These are phyloP conservation scores for Lathronympha strigana DNA, from an alignment of 2,888 invertebrate genomes.

Conservation along the genomic window DNA sequence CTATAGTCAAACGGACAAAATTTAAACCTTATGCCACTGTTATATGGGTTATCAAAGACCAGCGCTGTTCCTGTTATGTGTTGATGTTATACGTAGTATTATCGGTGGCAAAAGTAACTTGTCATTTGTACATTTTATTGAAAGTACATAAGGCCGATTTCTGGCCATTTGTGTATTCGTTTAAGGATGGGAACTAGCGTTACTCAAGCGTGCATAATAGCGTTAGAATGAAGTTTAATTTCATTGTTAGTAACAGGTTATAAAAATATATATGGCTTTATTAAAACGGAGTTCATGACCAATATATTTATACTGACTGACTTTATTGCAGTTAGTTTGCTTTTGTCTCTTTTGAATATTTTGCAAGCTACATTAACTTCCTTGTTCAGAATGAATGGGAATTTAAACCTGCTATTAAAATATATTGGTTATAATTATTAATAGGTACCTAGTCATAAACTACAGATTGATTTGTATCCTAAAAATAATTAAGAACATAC, in stretches of 20 bases:
- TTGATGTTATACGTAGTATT: not conserved
- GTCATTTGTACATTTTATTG: not conserved
- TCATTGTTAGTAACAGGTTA: slow-evolving; percentile 34
- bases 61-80: too few species aligned
- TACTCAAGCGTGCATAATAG: slow-evolving; percentile 48
- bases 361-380: not conserved
- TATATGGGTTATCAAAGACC: too few species aligned
- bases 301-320: not conserved
- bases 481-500: too few species aligned
- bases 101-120: not conserved
- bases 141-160: not conserved
- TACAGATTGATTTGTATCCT: too few species aligned
- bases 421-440: too few species aligned
- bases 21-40: too few species aligned
- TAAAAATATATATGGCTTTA: slow-evolving; percentile 5
- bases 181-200: slow-evolving; percentile 48
- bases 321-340: not conserved
- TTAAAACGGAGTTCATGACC: slow-evolving; percentile 24
- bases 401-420: too few species aligned
- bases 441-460: too few species aligned
- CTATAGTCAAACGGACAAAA: slow-evolving; percentile 12
- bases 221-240: slow-evolving; percentile 43
- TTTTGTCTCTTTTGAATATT: not conserved
- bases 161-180: not conserved
- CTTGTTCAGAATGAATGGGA: not conserved